A percentile compares a stretch with the other conserved stretches of the same genome.
Conservation (phyloP, 2,888 invertebrate species). For the Erebia epiphron region DNA sequence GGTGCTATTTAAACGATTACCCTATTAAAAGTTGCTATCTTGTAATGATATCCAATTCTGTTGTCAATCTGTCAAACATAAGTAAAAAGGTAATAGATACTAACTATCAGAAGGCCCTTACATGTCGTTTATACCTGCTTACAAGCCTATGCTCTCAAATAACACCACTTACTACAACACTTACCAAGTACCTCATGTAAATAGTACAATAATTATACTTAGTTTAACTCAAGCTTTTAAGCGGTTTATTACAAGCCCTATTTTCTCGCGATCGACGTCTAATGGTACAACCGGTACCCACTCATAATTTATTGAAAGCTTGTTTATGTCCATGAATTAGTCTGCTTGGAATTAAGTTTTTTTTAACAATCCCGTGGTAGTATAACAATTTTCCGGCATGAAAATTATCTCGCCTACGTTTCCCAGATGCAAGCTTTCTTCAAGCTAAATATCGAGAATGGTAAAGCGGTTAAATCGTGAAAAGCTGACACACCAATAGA, state of each 20-base stretch:
- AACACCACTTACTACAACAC: neutral
- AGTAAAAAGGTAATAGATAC: constrained; percentile 20
- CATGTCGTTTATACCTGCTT: neutral
- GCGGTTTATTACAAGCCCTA: neutral
- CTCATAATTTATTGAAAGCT: too few species aligned
- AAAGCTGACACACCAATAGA: too few species aligned
- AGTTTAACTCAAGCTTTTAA: neutral
- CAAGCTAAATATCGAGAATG: too few species aligned
- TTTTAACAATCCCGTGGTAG: too few species aligned
- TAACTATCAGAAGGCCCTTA: neutral
- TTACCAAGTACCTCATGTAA: constrained; percentile 2
- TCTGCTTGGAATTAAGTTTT: too few species aligned
- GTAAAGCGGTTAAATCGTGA: too few species aligned
- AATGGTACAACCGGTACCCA: neutral
- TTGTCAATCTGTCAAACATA: constrained; percentile 32
- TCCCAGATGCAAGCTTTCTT: too few species aligned
- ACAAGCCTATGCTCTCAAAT: neutral
- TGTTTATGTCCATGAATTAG: too few species aligned
- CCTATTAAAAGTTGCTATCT: constrained; percentile 22
- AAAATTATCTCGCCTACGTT: neutral
- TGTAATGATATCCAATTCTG: constrained; percentile 32
- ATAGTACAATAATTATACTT: constrained; percentile 7
- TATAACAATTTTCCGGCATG: neutral
- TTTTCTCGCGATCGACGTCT: neutral
- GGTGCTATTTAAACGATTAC: constrained; percentile 12